Conservation (phyloP, 2,888 invertebrate species). For the Apamea sordens region DNA sequence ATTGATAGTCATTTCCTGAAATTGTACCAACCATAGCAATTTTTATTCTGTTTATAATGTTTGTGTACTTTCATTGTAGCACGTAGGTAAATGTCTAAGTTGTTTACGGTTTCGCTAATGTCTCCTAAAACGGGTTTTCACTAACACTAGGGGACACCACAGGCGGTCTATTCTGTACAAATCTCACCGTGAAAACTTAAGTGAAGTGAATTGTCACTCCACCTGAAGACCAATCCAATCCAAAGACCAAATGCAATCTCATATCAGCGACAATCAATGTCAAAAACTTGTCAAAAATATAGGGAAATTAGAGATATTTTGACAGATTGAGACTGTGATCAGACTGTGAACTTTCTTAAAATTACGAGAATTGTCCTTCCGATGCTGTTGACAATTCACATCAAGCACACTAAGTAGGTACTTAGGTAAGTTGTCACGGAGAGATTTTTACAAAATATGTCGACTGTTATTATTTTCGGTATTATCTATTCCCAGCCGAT, state of each 20-base stretch:
- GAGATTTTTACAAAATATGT: neutral
- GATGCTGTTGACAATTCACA: neutral
- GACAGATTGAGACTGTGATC: too few species aligned
- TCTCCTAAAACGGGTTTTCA: neutral
- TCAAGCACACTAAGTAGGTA: neutral
- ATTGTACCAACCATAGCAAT: neutral
- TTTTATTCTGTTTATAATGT: too few species aligned
- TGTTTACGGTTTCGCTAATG: neutral
- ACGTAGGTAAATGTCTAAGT: neutral
- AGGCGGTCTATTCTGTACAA: neutral
- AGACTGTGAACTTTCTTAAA: too few species aligned
- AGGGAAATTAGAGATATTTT: too few species aligned
- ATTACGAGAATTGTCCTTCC: too few species aligned
- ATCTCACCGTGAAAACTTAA: neutral
- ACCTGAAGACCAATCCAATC: neutral
- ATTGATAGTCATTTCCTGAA: too few species aligned
- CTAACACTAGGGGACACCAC: neutral
- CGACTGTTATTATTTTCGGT: neutral
- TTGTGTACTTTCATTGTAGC: neutral
- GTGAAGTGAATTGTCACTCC: neutral
- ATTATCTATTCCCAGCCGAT: neutral
- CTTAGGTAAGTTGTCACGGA: neutral
- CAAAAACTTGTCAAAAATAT: too few species aligned
- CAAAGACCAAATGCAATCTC: too few species aligned
- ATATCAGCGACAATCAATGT: too few species aligned